Evolutionary conservation across 2,888 invertebrate genomes (phyloP).

Genomic region (Netelia virgata): DNA sequence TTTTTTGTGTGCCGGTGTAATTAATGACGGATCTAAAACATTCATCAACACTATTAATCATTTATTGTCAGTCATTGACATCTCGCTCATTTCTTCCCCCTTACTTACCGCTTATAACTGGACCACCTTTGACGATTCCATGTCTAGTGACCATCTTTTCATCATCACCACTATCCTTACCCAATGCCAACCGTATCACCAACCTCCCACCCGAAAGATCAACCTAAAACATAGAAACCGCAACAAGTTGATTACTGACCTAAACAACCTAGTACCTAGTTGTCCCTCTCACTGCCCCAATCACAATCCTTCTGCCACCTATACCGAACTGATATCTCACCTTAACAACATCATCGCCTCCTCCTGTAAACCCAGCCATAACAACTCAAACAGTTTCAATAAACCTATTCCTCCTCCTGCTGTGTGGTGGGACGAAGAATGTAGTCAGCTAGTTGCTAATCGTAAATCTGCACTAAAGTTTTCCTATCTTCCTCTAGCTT

Average conservation of each 20-base stretch:
- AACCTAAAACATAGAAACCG: background rate
- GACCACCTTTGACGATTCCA: conserved; percentile 29
- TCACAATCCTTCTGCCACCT: background rate
- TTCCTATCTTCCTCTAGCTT: conserved; percentile 1
- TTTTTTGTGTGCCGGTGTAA: too few species aligned
- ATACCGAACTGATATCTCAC: background rate
- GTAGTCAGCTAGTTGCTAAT: background rate
- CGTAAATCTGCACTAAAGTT: background rate
- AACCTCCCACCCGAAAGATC: background rate
- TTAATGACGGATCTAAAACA: conserved; percentile 35
- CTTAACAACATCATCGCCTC: background rate
- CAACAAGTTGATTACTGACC: background rate
- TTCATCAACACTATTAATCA: conserved; percentile 27
- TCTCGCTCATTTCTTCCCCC: conserved; percentile 34
- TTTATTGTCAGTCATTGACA: conserved; percentile 25
- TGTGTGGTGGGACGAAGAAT: conserved; percentile 26
- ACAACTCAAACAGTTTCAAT: background rate
- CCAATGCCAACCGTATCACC: background rate
- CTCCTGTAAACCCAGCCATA: background rate
- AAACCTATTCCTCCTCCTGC: background rate
- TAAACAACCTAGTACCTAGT: background rate
- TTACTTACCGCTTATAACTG: conserved; percentile 25
- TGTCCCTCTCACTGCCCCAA: background rate
- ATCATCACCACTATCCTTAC: background rate
- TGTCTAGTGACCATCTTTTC: conserved; percentile 47